Percentiles rank a stretch among this genome's conserved stretches.
These are phyloP conservation scores for Dermochelys coriacea DNA, from an alignment of 2,797 vertebrate species.

Conservation along the genomic window DNA sequence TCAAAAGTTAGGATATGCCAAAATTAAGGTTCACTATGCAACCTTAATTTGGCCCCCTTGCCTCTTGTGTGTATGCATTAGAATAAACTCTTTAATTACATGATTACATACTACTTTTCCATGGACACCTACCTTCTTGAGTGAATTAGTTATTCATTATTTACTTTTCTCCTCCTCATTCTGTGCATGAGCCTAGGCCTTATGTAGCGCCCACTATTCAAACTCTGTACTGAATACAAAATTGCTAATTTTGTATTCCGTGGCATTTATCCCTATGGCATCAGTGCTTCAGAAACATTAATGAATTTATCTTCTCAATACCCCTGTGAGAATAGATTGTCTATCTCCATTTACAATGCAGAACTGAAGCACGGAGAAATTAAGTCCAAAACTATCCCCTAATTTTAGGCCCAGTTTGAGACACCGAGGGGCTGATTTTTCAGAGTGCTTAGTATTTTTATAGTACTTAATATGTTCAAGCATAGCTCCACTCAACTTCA, in stretches of 20 bases:
- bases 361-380: neutral
- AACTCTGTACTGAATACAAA: neutral
- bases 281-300: neutral
- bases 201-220: neutral
- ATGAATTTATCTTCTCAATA: neutral
- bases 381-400: neutral
- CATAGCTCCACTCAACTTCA: neutral
- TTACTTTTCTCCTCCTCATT: neutral
- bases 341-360: neutral
- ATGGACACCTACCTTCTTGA: neutral
- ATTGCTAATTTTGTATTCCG: neutral
- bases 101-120: neutral
- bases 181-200: neutral
- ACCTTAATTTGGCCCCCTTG: neutral
- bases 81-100: neutral
- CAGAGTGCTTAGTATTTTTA: neutral
- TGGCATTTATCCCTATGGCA: neutral
- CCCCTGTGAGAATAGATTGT: neutral
- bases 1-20: neutral
- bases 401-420: neutral
- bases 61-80: neutral
- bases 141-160: neutral
- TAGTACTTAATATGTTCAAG: neutral
- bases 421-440: neutral
- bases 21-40: neutral